Evolutionary conservation across 2,113 vertebrate species (phyloP), one percentile per base, ranked within the genome.

Genomic region (Hemibagrus wyckioides): DNA sequence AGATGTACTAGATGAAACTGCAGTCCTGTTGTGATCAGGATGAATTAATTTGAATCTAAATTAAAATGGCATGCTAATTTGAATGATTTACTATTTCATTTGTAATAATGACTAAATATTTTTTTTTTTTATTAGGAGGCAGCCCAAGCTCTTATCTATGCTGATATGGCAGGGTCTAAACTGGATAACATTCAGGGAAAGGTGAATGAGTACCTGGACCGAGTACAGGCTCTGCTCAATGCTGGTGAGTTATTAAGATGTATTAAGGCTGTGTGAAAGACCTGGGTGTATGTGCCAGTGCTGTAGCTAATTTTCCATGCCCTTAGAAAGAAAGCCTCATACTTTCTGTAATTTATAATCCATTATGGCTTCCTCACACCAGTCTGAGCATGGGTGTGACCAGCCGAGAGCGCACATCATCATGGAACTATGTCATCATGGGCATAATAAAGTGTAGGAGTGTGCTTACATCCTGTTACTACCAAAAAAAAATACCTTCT

Each of bases 101-200:
- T 57, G n/a, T 73, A 25, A 65, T 30, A 39, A 56, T 30, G 44
- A 36, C 21, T 33, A 33, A 30, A 3, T 48, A 48, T 11, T 71
- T 83, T 30, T 69, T 48, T 36, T 69, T 82, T 17, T 50, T 4
- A 39, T n/a, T 30, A 96, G 95, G 95, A 96, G 85, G 98, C 98
- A 85, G 98, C 98, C 54, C 98, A 99, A 91, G 98, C 98, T 80
- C 96, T 99, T 83, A 99, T 99, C 90, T 99, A 99, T 91, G 97
- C 98, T 87, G 96, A 96, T 52, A 99, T 99, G 98, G 98, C 98
- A 87, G 98, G 97, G 77, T 99, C 98, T 86, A 97, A 96, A 85
- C 93, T 99, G 89, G 98, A 99, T 73, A 96, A 94, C 82, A 97
- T 99, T 93, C 97, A 99, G 94, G 97, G 96, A 83, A 99, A 99